Evolutionary conservation across 92 coral and sea anemone genomes (phyloP), one percentile per base, ranked within the genome.

Genomic region (Umimayanthus kanabou): DNA sequence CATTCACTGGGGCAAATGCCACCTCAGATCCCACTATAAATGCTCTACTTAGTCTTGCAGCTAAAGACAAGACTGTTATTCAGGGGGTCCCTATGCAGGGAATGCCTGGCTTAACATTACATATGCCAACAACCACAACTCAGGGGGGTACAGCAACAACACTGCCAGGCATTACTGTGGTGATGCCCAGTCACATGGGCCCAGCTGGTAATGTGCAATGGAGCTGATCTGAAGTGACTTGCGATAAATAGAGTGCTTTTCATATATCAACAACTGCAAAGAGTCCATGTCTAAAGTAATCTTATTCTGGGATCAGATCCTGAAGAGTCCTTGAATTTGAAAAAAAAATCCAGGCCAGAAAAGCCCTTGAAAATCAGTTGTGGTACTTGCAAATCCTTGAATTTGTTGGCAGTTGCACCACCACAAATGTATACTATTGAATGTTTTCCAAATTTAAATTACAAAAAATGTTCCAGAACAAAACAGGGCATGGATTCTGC

Each of bases 11-110:
- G 20, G 85, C 90, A 49, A 93, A 93, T 73, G 94, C 97, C 18
- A 92, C 94, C n/a, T 88, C 98, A 20, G 99, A 97, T 89, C 96
- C 96, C 77, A 97, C 99, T 37, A 97, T 97, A 88, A 95, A 97
- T 92, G 98, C 97, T 11, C 92, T 96, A 43, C 88, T 96, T 57
- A 95, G 95, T 88, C 86, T 96, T 67, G 92, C 98, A 18, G 96
- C 95, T 37, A 94, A 96, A 85, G 99, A 96, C 85, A 95, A 96
- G 92, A 85, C 89, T 30, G 90, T 88, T 87, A 88, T 92, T 18
- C 93, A 89, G 74, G 91, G 91, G 73, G 91, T 93, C 28, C 92
- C 91, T 5, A 88, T 88, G 67, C 90, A 93, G 94, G 90, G 90
- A 37, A 92, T 91, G 25, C 91, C 93, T 15, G 90, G 92, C n/a